Evolutionary conservation across 2,797 vertebrate species (phyloP).

Genomic region (Clarias pachynema): DNA sequence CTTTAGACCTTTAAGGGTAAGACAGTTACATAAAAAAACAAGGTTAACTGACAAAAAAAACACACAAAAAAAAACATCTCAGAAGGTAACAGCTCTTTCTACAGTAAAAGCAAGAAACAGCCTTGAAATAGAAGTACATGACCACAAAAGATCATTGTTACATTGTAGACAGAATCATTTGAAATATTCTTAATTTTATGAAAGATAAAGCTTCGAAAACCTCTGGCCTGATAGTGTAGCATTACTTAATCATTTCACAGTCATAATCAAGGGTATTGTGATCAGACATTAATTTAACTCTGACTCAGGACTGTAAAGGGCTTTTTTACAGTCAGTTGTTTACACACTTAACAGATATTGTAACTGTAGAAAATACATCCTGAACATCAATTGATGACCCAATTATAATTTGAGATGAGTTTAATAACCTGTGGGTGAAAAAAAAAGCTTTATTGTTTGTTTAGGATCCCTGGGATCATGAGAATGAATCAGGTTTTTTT

Average conservation of each 20-base stretch:
- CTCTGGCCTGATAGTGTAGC: no score
- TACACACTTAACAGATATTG: neutral
- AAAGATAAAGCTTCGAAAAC: neutral
- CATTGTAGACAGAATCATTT: neutral
- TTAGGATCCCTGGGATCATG: neutral
- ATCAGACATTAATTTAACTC: neutral
- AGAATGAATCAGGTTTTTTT: neutral
- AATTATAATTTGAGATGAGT: neutral
- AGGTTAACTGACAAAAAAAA: neutral
- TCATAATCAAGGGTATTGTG: neutral
- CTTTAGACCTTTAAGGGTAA: constrained; percentile 86
- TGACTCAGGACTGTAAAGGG: neutral
- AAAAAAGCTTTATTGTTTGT: neutral
- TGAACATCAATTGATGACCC: neutral
- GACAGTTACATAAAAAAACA: constrained; percentile 34
- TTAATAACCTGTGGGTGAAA: neutral
- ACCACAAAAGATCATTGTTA: neutral
- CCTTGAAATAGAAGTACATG: neutral
- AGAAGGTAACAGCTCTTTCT: neutral
- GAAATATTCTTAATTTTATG: neutral
- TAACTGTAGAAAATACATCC: neutral
- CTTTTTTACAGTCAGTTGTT: neutral
- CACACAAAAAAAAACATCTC: neutral
- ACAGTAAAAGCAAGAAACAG: neutral
- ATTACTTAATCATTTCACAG: neutral